Base-by-base conservation (phyloP, 2,888 invertebrate species). In the Argyresthia albistria region DNA sequence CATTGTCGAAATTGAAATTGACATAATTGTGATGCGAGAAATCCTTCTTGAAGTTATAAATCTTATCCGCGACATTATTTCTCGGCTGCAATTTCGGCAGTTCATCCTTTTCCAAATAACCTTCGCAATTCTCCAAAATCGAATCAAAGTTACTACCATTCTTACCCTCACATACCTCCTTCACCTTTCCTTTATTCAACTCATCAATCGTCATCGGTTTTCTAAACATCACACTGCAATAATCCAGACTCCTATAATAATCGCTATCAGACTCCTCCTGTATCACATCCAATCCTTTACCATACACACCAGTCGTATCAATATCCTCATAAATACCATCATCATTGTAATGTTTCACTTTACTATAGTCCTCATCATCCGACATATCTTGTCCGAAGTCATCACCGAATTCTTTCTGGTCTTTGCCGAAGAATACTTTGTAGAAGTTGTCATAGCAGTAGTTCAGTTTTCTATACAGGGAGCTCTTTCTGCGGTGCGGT, bases 381-480 rank as follows among this genome's bases (percentile, higher is more conserved):
- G 43, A 25, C 51, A 43, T 35, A 53, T 55, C 57, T 54, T 53
- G 56, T 16, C 64, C 72, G 55, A 79, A 79, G 58, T 80, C 78
- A 0, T 66, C 63, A 4, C 69, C 78, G 51, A 67, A 80, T 14
- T 78, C 80, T 2, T 62, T 57, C 49, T 65, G 71, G 0, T 72
- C 70, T 6, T 63, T 60, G 4, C 73, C 75, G 53, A 88, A 88
- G 69, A 88, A 84, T 0, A 74, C 82, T 59, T 76, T 82, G 53
- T 88, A 87, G 62, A 88, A 88, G 58, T 81, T 87, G 42, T 87
- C 87, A 52, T 86, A 86, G 62, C 88, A 88, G 37, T 86, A 84
- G 58, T 88, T 83, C 1, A 88, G 70, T 67, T 87, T 86, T 11
- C 84, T 69, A 63, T 88, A 88, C 9, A 88, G 57, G 56, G 67